A percentile compares a stretch with the other conserved stretches of the same genome.
Evolutionary conservation across 2,113 vertebrate species (phyloP).

Genomic region (Columba livia): DNA sequence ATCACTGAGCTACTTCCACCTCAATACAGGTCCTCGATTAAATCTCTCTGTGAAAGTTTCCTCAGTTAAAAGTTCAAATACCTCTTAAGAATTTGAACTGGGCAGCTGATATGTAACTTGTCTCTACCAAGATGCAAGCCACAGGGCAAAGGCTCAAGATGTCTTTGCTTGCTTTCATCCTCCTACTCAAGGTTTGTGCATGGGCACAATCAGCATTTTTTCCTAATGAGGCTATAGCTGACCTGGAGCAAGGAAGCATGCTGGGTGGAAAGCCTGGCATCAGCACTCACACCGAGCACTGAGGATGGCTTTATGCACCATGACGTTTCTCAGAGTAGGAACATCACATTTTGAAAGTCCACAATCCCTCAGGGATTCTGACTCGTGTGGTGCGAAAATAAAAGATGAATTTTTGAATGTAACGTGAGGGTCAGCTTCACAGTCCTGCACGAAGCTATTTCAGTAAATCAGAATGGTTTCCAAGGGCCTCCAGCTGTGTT

Average conservation of each 20-base stretch:
- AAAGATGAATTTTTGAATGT: background rate
- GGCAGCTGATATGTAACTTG: background rate
- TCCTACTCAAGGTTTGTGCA: background rate
- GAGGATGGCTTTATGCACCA: background rate
- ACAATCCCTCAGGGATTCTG: background rate
- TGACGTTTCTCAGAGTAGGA: background rate
- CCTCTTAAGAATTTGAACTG: background rate
- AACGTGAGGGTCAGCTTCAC: background rate
- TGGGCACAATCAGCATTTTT: background rate
- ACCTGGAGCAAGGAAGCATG: background rate
- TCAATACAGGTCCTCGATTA: background rate
- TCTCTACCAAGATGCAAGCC: background rate
- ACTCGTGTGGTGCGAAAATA: background rate
- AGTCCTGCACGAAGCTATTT: background rate
- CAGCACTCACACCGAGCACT: background rate
- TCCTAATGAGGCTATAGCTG: background rate
- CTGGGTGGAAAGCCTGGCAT: background rate
- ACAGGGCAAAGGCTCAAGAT: background rate
- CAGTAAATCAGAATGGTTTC: slow-evolving; percentile 11
- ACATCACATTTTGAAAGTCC: background rate
- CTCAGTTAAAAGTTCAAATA: background rate
- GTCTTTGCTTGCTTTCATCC: background rate
- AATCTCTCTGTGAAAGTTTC: background rate
- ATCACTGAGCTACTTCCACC: background rate
- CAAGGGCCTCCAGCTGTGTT: background rate